Percentiles rank a stretch among this genome's conserved stretches.
Evolutionary conservation across 2,888 invertebrate species (phyloP).

Genomic region (Dioctria linearis): DNA sequence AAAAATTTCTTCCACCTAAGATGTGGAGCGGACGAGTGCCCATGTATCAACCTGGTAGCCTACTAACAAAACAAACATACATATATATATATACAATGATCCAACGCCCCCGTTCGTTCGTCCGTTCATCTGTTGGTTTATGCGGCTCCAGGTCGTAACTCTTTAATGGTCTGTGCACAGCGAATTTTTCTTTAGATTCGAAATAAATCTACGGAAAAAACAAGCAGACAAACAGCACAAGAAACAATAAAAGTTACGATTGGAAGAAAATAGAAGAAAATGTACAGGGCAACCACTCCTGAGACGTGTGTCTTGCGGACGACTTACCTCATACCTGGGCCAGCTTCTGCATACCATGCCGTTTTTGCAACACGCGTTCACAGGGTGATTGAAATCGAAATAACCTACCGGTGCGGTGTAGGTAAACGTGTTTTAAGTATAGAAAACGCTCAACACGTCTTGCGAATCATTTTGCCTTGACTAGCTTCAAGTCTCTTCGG

Average conservation of each 20-base stretch:
- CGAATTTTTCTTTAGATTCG: constrained; percentile 39
- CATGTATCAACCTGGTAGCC: no score
- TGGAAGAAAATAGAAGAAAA: constrained; percentile 45
- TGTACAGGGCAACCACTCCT: constrained; percentile 15
- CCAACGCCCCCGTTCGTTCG: constrained; percentile 28
- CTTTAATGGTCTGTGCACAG: constrained; percentile 49
- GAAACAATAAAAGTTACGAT: constrained; percentile 47
- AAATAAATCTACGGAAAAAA: constrained; percentile 30
- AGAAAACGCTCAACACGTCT: constrained; percentile 39
- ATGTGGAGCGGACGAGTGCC: neutral
- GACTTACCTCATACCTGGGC: constrained; percentile 40
- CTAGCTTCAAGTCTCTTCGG: neutral
- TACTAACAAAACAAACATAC: no score
- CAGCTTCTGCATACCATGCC: constrained; percentile 29
- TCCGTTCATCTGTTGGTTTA: neutral
- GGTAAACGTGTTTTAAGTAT: constrained; percentile 48
- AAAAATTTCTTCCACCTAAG: neutral
- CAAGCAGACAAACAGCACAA: neutral
- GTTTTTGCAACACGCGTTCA: constrained; percentile 33
- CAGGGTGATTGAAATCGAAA: constrained; percentile 52
- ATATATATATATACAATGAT: neutral
- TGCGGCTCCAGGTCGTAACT: constrained; percentile 44
- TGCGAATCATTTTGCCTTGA: constrained; percentile 30
- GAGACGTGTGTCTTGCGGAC: constrained; percentile 49
- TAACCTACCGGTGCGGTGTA: constrained; percentile 27